These are phyloP conservation scores for Solenodon paradoxus DNA, from an alignment of 2,113 vertebrate species.

Conservation along the genomic window DNA sequence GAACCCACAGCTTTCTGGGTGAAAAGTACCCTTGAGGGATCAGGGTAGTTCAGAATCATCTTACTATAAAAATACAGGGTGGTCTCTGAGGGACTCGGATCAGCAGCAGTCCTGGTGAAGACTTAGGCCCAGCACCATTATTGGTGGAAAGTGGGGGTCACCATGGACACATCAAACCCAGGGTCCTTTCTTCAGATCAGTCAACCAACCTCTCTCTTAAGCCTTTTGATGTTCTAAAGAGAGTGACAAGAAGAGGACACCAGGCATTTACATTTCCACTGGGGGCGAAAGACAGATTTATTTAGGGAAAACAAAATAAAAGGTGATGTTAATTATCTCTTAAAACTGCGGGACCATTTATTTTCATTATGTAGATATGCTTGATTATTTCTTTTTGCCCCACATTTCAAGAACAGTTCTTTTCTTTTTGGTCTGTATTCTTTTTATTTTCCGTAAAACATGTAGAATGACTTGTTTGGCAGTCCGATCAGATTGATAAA, in stretches of 20 bases:
- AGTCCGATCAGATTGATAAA: not conserved
- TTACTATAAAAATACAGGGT: not conserved
- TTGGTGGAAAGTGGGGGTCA: not conserved
- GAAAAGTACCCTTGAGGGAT: not conserved
- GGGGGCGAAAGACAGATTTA: not conserved
- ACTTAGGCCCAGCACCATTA: rapidly evolving
- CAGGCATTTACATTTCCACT: not conserved
- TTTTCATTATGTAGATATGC: not conserved
- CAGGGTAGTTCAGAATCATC: not conserved
- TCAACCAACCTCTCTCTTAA: not conserved
- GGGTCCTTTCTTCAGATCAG: not conserved
- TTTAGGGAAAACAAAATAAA: not conserved
- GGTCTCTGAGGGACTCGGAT: not conserved
- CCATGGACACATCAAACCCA: too few relatives aligned
- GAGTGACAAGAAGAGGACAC: not conserved
- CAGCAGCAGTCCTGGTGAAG: not conserved
- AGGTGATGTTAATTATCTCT: not conserved
- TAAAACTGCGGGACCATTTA: not conserved
- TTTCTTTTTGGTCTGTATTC: not conserved
- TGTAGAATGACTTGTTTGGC: not conserved
- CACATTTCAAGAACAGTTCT: not conserved
- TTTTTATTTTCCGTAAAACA: slow-evolving; percentile 41
- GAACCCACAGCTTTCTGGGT: not conserved
- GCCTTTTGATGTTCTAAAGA: not conserved
- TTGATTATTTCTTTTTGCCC: not conserved